Percentiles rank a stretch among this genome's conserved stretches.
phyloP scores from a whole-genome alignment of 1,140 invertebrate genomes.

The Bombus fervidus region DNA sequence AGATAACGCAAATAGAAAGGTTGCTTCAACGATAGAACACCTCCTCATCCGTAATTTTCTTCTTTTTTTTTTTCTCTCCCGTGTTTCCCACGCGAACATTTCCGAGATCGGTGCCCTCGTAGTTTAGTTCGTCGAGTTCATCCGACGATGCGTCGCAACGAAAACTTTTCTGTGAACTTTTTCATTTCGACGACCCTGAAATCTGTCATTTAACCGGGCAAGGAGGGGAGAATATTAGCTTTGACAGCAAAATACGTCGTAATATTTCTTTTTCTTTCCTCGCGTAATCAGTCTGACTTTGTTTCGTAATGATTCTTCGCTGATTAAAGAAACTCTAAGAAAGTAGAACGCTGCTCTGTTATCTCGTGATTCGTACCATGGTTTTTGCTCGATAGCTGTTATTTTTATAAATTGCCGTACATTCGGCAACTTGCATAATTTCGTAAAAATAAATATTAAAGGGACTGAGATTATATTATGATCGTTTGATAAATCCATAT shows the following conservation, averaged over 20 bases:
- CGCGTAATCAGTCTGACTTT: conserved; percentile 38
- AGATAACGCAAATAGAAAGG: conserved; percentile 58
- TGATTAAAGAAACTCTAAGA: conserved; percentile 6
- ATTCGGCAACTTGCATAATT: not conserved
- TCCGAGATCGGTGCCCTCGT: conserved; percentile 10
- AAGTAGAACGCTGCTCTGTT: not conserved
- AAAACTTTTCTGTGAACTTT: conserved; percentile 58
- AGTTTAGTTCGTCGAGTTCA: conserved; percentile 31
- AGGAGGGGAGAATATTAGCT: conserved; percentile 52
- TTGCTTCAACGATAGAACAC: conserved; percentile 66
- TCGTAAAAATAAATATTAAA: not conserved
- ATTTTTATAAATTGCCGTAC: not conserved
- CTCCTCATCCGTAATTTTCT: conserved; percentile 75
- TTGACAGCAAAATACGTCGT: conserved; percentile 69
- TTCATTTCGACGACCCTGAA: conserved; percentile 69
- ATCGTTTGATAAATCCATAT: too few species aligned
- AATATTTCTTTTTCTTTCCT: conserved; percentile 41
- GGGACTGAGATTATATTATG: fast-evolving
- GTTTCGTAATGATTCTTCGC: conserved; percentile 9
- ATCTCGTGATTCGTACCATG: not conserved
- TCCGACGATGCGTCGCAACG: conserved; percentile 30
- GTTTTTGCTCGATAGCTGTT: too few species aligned
- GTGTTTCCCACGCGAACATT: not conserved
- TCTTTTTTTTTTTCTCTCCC: not conserved
- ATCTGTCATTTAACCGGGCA: conserved; percentile 69